Evolutionary conservation across 2,888 invertebrate species (phyloP).

Genomic region (Nomada ferruginata): DNA sequence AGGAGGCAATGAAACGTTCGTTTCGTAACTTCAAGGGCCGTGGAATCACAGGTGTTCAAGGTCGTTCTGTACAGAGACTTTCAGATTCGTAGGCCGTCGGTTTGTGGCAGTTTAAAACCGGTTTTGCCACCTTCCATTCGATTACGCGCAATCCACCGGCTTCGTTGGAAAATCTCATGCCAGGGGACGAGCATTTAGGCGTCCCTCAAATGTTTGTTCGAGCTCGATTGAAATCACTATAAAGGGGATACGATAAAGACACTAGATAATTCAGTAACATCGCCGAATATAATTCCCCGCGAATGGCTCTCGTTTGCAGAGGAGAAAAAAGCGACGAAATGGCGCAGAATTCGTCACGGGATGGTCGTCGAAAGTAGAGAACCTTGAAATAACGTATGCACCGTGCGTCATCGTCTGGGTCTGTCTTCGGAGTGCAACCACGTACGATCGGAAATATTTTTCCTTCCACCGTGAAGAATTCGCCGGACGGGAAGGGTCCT

Average conservation of each 20-base stretch:
- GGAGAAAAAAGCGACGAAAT: neutral
- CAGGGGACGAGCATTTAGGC: too few relatives aligned
- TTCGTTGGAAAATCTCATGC: neutral
- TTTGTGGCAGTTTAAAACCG: conserved; percentile 61
- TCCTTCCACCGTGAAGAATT: conserved; percentile 53
- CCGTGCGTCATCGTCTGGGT: conserved; percentile 67
- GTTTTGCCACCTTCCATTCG: conserved; percentile 39
- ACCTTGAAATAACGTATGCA: conserved; percentile 63
- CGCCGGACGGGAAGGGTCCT: conserved; percentile 18
- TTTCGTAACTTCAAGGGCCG: conserved; percentile 20
- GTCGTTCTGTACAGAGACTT: conserved; percentile 34
- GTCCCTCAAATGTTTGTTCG: too few relatives aligned
- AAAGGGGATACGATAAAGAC: too few relatives aligned
- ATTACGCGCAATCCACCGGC: neutral
- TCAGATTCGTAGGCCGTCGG: conserved; percentile 40
- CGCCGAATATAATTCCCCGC: too few relatives aligned
- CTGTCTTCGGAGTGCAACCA: conserved; percentile 16
- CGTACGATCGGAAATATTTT: conserved; percentile 56
- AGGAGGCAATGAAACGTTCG: neutral
- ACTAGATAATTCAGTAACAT: too few relatives aligned
- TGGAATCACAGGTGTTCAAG: conserved; percentile 45
- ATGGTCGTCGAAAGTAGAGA: conserved; percentile 48
- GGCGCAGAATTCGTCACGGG: neutral
- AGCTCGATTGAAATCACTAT: too few relatives aligned
- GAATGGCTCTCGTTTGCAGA: too few relatives aligned